A percentile compares a stretch with the other conserved stretches of the same genome.
Conservation (phyloP, 2,113 vertebrate genomes). For the Takifugu flavidus region DNA sequence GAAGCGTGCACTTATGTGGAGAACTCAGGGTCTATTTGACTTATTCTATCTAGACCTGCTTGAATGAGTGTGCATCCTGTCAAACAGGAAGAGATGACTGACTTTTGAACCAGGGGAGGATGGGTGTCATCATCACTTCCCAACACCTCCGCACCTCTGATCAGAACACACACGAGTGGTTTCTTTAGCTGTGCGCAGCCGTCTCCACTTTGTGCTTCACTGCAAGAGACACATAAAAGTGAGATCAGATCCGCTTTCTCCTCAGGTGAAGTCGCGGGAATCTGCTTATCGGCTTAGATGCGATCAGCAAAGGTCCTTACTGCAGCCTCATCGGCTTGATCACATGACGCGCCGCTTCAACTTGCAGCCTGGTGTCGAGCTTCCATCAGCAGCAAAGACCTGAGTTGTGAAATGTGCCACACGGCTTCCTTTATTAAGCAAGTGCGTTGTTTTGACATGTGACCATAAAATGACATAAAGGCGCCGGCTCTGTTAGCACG, state of each 20-base stretch:
- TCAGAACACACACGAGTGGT: conserved; percentile 14
- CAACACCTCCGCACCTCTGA: conserved; percentile 42
- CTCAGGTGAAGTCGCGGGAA: conserved; percentile 30
- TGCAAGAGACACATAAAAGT: conserved; percentile 2
- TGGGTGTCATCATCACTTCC: conserved; percentile 58
- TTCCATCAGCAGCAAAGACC: not conserved
- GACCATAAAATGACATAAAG: conserved; percentile 3
- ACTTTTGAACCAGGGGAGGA: conserved; percentile 66
- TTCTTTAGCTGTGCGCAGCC: not conserved
- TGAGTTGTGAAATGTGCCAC: conserved; percentile 11
- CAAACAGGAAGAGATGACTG: conserved; percentile 70
- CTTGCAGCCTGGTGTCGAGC: conserved; percentile 1
- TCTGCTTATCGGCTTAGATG: conserved; percentile 44
- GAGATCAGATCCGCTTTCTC: conserved; percentile 34
- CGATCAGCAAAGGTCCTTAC: conserved; percentile 26
- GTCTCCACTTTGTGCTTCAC: not conserved
- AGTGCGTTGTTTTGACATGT: conserved; percentile 2
- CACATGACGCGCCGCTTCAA: conserved; percentile 11
- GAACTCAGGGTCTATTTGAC: conserved; percentile 50
- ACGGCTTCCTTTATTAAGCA: not conserved
- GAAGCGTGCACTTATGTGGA: conserved; percentile 36
- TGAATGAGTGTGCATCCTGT: conserved; percentile 65
- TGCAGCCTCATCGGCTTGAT: conserved; percentile 16
- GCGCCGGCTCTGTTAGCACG: not conserved
- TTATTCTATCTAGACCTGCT: conserved; percentile 36